These are phyloP conservation scores for Tetranychus urticae DNA, from an alignment of 1,140 invertebrate genomes.

Conservation along the genomic window DNA sequence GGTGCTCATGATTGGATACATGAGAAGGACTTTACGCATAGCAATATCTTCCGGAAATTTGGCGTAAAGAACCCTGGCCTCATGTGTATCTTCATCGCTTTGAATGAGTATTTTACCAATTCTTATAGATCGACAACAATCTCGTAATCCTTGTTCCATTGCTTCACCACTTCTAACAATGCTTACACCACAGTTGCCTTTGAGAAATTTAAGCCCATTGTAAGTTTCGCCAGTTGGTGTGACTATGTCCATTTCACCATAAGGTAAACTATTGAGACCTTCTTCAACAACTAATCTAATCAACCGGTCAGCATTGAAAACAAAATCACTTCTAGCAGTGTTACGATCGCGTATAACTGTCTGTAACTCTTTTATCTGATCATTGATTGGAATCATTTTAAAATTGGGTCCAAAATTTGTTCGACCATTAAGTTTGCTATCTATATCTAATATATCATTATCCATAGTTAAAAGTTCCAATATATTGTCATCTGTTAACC, in stretches of 20 bases:
- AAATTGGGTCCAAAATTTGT: constrained; percentile 48
- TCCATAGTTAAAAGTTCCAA: neutral
- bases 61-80: constrained; percentile 80
- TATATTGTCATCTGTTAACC: neutral
- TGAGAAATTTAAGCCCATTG: constrained; percentile 70
- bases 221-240: constrained; percentile 72
- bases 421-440: constrained; percentile 12
- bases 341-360: constrained; percentile 84
- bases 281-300: constrained; percentile 92
- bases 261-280: constrained; percentile 87
- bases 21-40: constrained; percentile 63
- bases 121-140: constrained; percentile 87
- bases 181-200: constrained; percentile 95
- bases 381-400: constrained; percentile 50
- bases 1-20: constrained; percentile 96
- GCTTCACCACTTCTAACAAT: constrained; percentile 79
- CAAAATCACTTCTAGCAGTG: constrained; percentile 81
- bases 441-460: neutral
- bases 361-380: constrained; percentile 75
- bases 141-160: constrained; percentile 85
- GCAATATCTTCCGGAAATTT: constrained; percentile 89
- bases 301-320: constrained; percentile 85
- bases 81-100: constrained; percentile 81
- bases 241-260: constrained; percentile 57
- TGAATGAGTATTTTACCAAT: constrained; percentile 97